Percentiles rank a stretch among this genome's conserved stretches.
Evolutionary conservation across 2,113 vertebrate genomes (phyloP).

Genomic region (Carassius auratus): DNA sequence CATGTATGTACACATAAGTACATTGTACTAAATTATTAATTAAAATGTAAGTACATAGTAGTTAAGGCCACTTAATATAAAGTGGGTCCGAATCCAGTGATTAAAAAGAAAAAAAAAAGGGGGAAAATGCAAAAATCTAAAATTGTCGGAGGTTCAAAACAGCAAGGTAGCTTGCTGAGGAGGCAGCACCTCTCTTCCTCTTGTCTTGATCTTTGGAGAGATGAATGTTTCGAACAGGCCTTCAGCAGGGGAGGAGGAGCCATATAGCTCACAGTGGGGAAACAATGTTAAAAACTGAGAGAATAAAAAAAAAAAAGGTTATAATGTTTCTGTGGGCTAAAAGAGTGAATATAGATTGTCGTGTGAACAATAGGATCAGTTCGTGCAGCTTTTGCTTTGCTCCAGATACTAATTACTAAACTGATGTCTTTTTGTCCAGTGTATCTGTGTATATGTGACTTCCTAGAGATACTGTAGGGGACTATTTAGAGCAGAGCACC

Average conservation of each 20-base stretch:
- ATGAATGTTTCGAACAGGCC: constrained; percentile 62
- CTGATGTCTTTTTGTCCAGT: constrained; percentile 1
- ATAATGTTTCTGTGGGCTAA: not conserved
- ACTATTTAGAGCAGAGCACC: constrained; percentile 68
- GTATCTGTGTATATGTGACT: constrained; percentile 26
- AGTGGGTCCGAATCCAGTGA: constrained; percentile 11
- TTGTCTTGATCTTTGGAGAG: constrained; percentile 69
- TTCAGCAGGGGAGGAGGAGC: constrained; percentile 59
- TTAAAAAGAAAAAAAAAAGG: constrained; percentile 6
- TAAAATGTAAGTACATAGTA: too few relatives aligned
- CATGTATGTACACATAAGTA: too few relatives aligned
- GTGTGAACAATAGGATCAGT: not conserved
- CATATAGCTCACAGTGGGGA: constrained; percentile 64
- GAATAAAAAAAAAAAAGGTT: constrained; percentile 45
- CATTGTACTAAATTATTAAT: too few relatives aligned
- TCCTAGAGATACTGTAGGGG: constrained; percentile 37
- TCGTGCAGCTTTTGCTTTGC: not conserved
- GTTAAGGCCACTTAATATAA: too few relatives aligned
- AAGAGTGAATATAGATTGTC: not conserved
- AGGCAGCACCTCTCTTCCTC: constrained; percentile 68
- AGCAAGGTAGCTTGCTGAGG: constrained; percentile 66
- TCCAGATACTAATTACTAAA: constrained; percentile 41
- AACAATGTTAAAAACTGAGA: constrained; percentile 49
- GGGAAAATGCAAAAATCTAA: not conserved
- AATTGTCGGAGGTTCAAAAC: constrained; percentile 11